phyloP scores from a whole-genome alignment of 2,113 vertebrate species.

The Willisornis vidua region DNA sequence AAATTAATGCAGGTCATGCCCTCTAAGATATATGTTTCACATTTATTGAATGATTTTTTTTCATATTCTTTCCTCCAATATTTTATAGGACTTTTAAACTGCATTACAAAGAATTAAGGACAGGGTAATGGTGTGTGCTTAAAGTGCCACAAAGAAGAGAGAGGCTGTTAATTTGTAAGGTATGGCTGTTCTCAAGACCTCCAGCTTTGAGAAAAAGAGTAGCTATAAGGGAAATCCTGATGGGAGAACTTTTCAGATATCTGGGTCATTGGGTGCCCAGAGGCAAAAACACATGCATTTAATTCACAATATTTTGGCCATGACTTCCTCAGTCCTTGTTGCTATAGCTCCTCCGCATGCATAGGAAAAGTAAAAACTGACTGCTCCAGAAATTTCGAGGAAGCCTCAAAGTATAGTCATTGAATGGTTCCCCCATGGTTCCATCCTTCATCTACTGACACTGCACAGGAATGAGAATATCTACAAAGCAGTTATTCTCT shows the following conservation, averaged over 20 bases:
- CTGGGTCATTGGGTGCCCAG: constrained; percentile 13
- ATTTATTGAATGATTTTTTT: constrained; percentile 20
- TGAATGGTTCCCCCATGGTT: neutral
- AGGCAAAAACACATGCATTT: constrained; percentile 45
- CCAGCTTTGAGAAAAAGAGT: constrained; percentile 42
- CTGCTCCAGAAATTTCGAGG: neutral
- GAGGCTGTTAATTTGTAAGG: constrained; percentile 48
- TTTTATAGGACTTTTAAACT: constrained; percentile 26
- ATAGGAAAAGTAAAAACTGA: neutral
- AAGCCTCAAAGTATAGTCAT: neutral
- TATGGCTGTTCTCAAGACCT: constrained; percentile 32
- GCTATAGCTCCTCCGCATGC: accelerated
- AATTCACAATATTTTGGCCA: neutral
- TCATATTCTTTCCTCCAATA: neutral
- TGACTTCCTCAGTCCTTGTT: neutral
- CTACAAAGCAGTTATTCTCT: neutral
- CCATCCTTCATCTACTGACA: neutral
- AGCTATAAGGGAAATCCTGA: constrained; percentile 17
- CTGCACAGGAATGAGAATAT: neutral
- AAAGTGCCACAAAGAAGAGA: constrained; percentile 20
- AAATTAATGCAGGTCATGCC: neutral
- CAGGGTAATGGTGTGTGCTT: constrained; percentile 3
- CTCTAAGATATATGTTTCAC: neutral
- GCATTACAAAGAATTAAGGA: neutral
- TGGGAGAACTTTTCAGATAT: constrained; percentile 31